Evolutionary conservation across 2,113 vertebrate genomes (phyloP).

Genomic region (Cnemophilus loriae): DNA sequence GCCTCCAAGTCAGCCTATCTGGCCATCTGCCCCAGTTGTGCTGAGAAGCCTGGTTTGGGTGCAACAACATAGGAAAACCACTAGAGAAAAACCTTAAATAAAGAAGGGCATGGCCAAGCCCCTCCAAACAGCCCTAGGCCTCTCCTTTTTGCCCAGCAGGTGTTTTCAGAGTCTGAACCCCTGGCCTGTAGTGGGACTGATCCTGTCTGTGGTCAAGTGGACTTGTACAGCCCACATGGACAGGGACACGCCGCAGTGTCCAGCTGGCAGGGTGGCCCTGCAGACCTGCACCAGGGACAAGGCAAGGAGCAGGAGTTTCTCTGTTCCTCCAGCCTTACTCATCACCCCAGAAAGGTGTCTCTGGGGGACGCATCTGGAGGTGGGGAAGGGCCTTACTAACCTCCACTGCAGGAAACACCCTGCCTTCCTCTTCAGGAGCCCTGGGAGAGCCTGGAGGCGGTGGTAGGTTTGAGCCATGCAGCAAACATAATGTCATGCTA

Average conservation of each 20-base stretch:
- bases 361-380: not conserved
- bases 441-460: not conserved
- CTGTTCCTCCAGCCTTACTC: not conserved
- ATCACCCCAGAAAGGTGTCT: not conserved
- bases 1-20: not conserved
- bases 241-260: rapidly evolving
- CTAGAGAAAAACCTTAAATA: not conserved
- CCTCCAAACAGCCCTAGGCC: not conserved
- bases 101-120: not conserved
- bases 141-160: not conserved
- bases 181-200: not conserved
- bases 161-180: not conserved
- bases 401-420: not conserved
- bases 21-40: not conserved
- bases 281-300: not conserved
- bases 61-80: not conserved
- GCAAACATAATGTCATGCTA: not conserved
- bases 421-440: not conserved
- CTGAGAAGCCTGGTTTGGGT: not conserved
- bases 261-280: not conserved
- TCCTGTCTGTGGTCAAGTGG: not conserved
- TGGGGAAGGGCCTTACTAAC: not conserved
- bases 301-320: not conserved
- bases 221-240: not conserved
- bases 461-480: not conserved